Base-by-base conservation (phyloP, 2,888 invertebrate genomes). In the Himalopsyche tibetana region DNA sequence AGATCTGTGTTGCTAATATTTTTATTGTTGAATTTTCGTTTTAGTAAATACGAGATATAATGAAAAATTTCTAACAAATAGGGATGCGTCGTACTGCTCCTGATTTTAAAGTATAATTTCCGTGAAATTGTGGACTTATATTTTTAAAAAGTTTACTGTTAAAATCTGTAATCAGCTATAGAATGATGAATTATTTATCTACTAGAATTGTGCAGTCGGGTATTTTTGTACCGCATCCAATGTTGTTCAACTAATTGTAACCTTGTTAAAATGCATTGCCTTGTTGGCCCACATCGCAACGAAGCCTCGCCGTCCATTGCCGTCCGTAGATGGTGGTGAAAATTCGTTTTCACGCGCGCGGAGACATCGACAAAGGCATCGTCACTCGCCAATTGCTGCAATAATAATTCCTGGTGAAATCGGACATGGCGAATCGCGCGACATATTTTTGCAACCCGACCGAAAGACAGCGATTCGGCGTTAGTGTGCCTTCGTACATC, bases 361-460 rank as follows among this genome's bases (percentile, higher is more conserved):
- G 74, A 36, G 74, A 74, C 74, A 19, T 74, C 74, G 19, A 63
- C 63, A 74, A 36, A 74, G 74, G 12, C 74, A 36, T 74, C 74
- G 74, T 74, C 74, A 36, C 74, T 63, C 36, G 38, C 74, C 19
- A 38, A 12, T 36, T 63, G 28, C 28, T 6, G 63, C 63, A 63
- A 36, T 74, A 38, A 74, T 36, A 38, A 74, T 36, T 74, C 74
- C 36, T 36, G 74, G 19, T 4, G 74, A 74, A 74, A 74, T 74
- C 74, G 74, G 74, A 74, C 74, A 36, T 74, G 28, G 74, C 74
- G 74, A 74, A 74, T 74, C 74, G 74, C 74, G 15, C 36, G 74
- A 74, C 74, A 74, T 36, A 36, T 74, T 36, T 74, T 74, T 74
- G 74, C 74, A 74, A 74, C 36, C 36, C 36, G 15, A 36, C 12